Evolutionary conservation across 2,888 invertebrate species (phyloP), one percentile per base, ranked within the genome.

Genomic region (Rhamnusium bicolor): DNA sequence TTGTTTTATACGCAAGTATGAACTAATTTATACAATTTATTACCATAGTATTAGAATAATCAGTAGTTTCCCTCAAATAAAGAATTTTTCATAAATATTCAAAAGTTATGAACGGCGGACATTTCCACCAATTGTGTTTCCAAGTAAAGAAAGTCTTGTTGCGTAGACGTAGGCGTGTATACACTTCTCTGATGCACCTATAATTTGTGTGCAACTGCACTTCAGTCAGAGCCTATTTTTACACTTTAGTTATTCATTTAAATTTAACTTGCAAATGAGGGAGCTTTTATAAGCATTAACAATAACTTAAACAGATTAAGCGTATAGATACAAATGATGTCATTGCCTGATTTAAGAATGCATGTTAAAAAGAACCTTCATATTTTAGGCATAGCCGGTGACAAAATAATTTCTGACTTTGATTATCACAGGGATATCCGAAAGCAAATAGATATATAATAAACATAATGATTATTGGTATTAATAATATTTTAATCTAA

Each of bases 241-340:
- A 54, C 27, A 24, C 54, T 24, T 54, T 27, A 24, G 54, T 54
- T 24, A 14, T 54, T n/a, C n/a, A 8, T 40, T 32, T 0, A 40
- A 2, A 54, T 54, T 54, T 54, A 54, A 54, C 54, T 54, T 54
- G 19, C n/a, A 54, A 54, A 54, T 54, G 12, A 24, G n/a, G 19
- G 10, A 51, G 12, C 12, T 21, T 54, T 21, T 32, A 19, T 21
- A 24, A 24, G 54, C 21, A 7, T 14, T 21, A 54, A 27, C 24
- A 27, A 54, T 54, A 54, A 54, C 21, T 54, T 21, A 7, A 24
- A 24, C 7, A 24, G n/a, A 54, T 54, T 54, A 24, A 54, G 24
- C 24, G 24, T 27, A 14, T 24, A 51, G 24, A 19, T n/a, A 21
- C n/a, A 54, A 5, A 24, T 54, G 54, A 54, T 54, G 54, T 54